Conservation (phyloP, 2,113 vertebrate species). For the Sander lucioperca region DNA sequence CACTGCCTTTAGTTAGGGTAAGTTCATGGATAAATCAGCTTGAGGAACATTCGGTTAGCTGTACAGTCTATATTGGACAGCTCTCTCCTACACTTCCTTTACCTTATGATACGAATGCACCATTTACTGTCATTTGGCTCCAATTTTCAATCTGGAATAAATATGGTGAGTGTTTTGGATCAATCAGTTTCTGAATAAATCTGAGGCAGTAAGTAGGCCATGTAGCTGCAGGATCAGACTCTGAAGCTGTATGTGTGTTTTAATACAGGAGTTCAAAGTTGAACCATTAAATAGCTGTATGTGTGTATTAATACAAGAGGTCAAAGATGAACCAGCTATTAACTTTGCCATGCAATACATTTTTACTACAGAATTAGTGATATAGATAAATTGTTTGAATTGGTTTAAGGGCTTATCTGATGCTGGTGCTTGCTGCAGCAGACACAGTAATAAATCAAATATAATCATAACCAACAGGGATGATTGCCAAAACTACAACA, state of each 20-base stretch:
- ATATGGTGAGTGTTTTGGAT: neutral
- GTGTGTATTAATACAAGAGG: neutral
- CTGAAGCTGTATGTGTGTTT: neutral
- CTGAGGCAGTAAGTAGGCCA: neutral
- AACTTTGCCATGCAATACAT: neutral
- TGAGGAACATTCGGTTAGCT: no score
- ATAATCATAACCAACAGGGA: neutral
- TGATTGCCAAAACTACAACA: neutral
- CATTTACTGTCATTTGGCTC: no score
- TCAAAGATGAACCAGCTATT: constrained; percentile 15
- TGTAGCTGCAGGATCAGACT: neutral
- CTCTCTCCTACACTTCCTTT: no score
- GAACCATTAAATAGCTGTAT: neutral
- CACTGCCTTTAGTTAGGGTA: no score
- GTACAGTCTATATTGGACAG: no score
- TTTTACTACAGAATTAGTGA: neutral
- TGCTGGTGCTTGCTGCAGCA: no score
- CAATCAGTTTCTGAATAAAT: neutral
- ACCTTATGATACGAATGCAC: no score
- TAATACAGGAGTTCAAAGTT: constrained; percentile 5
- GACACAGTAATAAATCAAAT: neutral
- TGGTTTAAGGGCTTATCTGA: neutral
- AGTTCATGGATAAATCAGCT: no score
- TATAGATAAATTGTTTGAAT: neutral
- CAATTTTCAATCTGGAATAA: no score